Conservation (phyloP, 1,140 invertebrate genomes). For the Capitella teleta region DNA sequence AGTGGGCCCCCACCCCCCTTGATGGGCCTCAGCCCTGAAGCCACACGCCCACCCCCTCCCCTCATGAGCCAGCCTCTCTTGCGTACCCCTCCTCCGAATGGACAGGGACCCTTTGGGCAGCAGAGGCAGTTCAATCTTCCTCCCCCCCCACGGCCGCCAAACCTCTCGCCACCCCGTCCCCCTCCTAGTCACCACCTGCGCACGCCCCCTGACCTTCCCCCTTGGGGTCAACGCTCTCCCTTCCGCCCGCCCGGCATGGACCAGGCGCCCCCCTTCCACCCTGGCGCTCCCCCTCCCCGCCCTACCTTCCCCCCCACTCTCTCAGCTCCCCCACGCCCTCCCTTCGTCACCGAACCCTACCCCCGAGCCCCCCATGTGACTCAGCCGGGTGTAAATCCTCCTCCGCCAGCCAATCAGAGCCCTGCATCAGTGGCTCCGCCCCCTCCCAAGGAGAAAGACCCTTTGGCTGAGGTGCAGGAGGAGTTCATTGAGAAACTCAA, state of each 20-base stretch:
- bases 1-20: too few relatives aligned
- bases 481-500: conserved; percentile 5
- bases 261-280: neutral
- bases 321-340: neutral
- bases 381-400: neutral
- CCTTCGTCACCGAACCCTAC: neutral
- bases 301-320: neutral
- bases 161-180: neutral
- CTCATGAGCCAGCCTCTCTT: neutral
- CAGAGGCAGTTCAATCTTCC: neutral
- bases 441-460: neutral
- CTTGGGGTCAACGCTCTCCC: neutral
- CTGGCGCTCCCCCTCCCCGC: neutral
- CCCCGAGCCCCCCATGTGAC: neutral
- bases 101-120: neutral
- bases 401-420: neutral
- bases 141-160: neutral
- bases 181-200: neutral
- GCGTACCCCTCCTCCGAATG: neutral
- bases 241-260: neutral
- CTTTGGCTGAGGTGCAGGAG: neutral
- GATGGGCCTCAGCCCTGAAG: too few relatives aligned
- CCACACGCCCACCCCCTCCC: neutral
- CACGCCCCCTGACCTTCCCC: neutral
- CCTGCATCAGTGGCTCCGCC: neutral